Evolutionary conservation across 1,140 invertebrate genomes (phyloP), one percentile per base, ranked within the genome.

Genomic region (Platyura marginata): DNA sequence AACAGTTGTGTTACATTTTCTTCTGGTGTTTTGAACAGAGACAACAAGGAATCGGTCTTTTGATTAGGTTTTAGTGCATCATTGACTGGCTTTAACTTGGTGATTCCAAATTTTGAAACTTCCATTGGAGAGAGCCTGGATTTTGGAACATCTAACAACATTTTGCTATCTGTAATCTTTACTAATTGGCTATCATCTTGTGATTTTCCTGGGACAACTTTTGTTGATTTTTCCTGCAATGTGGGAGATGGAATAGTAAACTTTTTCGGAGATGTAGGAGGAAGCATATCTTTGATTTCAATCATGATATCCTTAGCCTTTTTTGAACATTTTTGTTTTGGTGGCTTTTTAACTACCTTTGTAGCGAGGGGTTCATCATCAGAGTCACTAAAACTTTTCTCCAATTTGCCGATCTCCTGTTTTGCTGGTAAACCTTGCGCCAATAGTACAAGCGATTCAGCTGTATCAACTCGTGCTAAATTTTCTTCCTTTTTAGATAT

Each of bases 281-380:
- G 6, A 29, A 29, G n/a, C 32, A 34, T n/a, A 34, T 34, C 32
- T 18, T 19, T 38, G 3, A 18, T 21, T 21, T 3, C 16, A n/a
- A 18, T 3, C 36, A 18, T 4, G 19, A 20, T 18, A 21, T 20
- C 18, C 19, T 3, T 29, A 8, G 25, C 25, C 25, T 29, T 29
- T 29, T 29, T 29, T 13, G 25, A 13, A 29, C 16, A 18, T 21
- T 21, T n/a, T 18, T 11, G 10, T 38, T 21, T 38, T 21, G 16
- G 16, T 21, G 36, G 18, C 19, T 38, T 49, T 41, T 55, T 48
- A 10, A 50, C 59, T 44, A 68, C 51, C 51, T 70, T 71, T 13
- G 57, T 57, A 29, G 65, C 65, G 38, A 72, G 45, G 18, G 69
- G 68, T 50, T 72, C 70, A 48, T 72, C 70, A 52, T 72, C 70